Percentiles rank a stretch among this genome's conserved stretches.
Conservation (phyloP, 2,888 invertebrate species). For the Calliscelio sp. region DNA sequence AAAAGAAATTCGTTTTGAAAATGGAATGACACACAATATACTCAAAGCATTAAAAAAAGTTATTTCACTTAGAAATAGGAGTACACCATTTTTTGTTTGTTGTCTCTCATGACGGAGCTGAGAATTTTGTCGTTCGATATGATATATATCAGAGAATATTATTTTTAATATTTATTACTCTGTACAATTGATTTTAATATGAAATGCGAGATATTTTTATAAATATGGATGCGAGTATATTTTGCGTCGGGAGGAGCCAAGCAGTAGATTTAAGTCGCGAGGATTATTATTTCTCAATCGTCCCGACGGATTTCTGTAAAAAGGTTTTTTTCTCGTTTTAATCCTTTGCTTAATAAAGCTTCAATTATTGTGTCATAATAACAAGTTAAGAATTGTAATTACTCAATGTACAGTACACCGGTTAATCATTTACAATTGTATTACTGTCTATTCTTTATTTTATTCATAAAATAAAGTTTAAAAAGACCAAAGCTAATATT, state of each 20-base stretch:
- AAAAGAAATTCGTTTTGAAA: too few species aligned
- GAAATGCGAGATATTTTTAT: constrained; percentile 46
- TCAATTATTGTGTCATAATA: constrained; percentile 21
- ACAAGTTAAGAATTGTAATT: constrained; percentile 34
- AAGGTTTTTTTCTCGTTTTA: constrained; percentile 1
- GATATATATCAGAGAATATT: constrained; percentile 17
- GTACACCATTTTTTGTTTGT: too few species aligned
- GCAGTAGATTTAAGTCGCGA: constrained; percentile 37
- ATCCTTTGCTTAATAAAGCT: constrained; percentile 23
- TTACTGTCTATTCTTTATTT: not conserved
- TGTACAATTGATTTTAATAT: constrained; percentile 28
- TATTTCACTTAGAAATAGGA: too few species aligned
- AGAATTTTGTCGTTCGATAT: not conserved
- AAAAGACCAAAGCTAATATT: too few species aligned
- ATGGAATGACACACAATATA: too few species aligned
- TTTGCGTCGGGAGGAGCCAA: constrained; percentile 14
- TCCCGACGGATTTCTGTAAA: constrained; percentile 44
- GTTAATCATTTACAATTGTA: constrained; percentile 23
- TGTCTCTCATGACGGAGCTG: not conserved
- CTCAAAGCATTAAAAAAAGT: too few species aligned
- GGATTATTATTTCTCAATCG: constrained; percentile 19
- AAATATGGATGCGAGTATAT: constrained; percentile 36
- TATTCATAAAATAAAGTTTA: too few species aligned
- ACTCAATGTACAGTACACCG: constrained; percentile 30
- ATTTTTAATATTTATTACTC: constrained; percentile 38